A percentile compares a stretch with the other conserved stretches of the same genome.
phyloP scores from a whole-genome alignment of 2,113 vertebrate species.

The Zosterops japonicus region DNA sequence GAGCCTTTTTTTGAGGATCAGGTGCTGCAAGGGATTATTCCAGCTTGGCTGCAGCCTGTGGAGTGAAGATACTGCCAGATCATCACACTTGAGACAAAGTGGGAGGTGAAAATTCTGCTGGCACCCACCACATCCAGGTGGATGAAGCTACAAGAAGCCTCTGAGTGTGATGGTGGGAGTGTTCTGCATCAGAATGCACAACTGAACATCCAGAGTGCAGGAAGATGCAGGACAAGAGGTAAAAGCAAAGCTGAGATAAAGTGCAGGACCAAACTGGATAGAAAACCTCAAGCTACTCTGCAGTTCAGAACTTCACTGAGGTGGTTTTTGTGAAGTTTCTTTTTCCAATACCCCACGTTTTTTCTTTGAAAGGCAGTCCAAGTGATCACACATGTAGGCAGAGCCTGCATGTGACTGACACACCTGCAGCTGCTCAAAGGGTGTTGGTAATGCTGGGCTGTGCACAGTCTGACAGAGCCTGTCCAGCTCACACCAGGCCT shows the following conservation, averaged over 20 bases:
- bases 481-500: background rate
- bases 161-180: background rate
- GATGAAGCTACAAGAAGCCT: background rate
- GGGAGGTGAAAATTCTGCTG: background rate
- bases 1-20: constrained; percentile 75
- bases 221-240: background rate
- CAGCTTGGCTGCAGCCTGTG: constrained; percentile 50
- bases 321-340: background rate
- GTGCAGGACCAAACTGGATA: background rate
- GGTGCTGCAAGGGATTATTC: constrained; percentile 51
- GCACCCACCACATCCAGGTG: background rate
- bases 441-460: background rate
- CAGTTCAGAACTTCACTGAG: background rate
- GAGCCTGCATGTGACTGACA: background rate
- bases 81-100: background rate
- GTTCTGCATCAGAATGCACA: background rate
- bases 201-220: background rate
- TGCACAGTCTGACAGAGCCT: background rate
- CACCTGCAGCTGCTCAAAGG: background rate
- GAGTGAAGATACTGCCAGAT: background rate
- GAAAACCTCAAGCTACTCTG: background rate
- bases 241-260: background rate
- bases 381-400: background rate
- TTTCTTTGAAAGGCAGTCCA: background rate
- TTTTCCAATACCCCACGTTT: fast-evolving